Percentiles rank a stretch among this genome's conserved stretches.
phyloP scores from a whole-genome alignment of 1,140 invertebrate species.

The Coelopa frigida region DNA sequence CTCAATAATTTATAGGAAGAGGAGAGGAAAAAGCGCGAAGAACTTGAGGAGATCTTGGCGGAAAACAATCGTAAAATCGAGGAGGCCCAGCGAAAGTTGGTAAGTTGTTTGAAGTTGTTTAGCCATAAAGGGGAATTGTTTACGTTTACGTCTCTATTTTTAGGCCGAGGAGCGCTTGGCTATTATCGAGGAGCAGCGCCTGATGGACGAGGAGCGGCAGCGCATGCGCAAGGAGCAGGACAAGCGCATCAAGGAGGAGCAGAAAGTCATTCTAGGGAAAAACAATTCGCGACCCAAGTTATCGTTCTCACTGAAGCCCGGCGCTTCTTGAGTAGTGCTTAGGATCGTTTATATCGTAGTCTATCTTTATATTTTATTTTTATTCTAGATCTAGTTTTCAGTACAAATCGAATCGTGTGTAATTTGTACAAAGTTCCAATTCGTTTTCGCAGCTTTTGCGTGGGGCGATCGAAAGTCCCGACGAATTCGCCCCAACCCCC shows the following conservation, averaged over 20 bases:
- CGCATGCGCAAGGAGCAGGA: slow-evolving; percentile 87
- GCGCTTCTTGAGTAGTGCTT: slow-evolving; percentile 54
- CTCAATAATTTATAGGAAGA: slow-evolving; percentile 73
- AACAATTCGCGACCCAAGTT: slow-evolving; percentile 93
- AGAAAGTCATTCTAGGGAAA: slow-evolving; percentile 94
- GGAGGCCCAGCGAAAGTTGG: slow-evolving; percentile 92
- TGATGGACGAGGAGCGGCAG: slow-evolving; percentile 92
- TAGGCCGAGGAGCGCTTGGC: slow-evolving; percentile 93
- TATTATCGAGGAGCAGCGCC: slow-evolving; percentile 92
- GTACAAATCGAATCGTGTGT: too few relatives aligned
- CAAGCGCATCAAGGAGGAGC: slow-evolving; percentile 85
- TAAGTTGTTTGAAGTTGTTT: slow-evolving; percentile 47
- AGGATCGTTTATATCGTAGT: too few relatives aligned
- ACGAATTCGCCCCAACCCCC: too few relatives aligned
- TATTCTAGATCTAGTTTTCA: too few relatives aligned
- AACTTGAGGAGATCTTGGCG: slow-evolving; percentile 91
- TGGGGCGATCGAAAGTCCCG: too few relatives aligned
- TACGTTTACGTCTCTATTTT: slow-evolving; percentile 8
- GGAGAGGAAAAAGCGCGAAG: slow-evolving; percentile 88
- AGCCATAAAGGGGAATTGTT: not conserved
- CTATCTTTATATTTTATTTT: too few relatives aligned
- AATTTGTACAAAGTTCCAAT: too few relatives aligned
- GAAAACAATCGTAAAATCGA: slow-evolving; percentile 97
- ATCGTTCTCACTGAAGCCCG: slow-evolving; percentile 81
- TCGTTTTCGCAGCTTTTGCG: too few relatives aligned